Evolutionary conservation across 2,113 vertebrate species (phyloP).

Genomic region (Crotalus helleri): DNA sequence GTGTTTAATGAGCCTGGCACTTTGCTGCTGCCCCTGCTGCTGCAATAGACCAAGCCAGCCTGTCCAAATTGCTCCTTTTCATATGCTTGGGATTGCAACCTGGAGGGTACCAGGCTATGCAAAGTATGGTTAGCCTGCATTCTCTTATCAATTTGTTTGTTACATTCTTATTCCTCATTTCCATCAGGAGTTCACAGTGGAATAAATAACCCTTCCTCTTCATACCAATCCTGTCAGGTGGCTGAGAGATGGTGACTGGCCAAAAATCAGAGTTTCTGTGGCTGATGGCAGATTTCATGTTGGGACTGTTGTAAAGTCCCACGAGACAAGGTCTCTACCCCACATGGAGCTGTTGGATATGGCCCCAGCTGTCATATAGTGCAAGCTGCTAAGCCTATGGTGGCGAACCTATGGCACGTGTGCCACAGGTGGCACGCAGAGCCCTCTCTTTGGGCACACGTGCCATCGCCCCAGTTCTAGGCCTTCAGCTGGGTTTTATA

Average conservation of each 20-base stretch:
- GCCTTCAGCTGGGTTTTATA: too few species aligned
- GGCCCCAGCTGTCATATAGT: background rate
- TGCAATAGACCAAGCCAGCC: background rate
- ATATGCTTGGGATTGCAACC: background rate
- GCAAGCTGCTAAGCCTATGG: background rate
- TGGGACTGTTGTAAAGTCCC: background rate
- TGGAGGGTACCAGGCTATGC: background rate
- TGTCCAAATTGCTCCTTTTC: background rate
- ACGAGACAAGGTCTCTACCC: background rate
- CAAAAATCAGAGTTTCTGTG: background rate
- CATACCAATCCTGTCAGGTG: background rate
- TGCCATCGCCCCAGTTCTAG: too few species aligned
- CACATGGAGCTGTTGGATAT: background rate
- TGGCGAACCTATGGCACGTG: too few species aligned
- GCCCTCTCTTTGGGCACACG: too few species aligned
- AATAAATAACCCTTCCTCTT: background rate
- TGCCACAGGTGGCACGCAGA: too few species aligned
- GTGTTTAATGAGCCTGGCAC: background rate
- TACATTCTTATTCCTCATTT: background rate
- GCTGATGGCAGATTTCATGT: background rate
- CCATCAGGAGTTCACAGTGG: background rate
- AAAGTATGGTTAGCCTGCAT: background rate
- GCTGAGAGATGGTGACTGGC: background rate
- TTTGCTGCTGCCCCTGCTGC: background rate
- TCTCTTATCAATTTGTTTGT: background rate